Base-by-base conservation (phyloP, 2,797 vertebrate species). In the Rhinatrema bivittatum region DNA sequence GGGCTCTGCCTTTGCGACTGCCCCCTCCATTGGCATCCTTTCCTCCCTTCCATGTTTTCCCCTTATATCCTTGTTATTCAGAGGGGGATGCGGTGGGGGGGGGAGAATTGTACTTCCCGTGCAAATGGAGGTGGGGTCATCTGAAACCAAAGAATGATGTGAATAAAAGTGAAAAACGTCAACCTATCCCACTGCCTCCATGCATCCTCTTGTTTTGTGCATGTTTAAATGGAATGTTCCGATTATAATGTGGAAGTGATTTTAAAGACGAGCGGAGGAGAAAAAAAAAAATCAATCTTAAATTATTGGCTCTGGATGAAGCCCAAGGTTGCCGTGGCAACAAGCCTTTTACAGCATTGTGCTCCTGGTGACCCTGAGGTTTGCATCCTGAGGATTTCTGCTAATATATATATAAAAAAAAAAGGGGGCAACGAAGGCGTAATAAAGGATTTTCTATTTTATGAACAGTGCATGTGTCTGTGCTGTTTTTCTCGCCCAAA, bases 221-320 rank as follows among this genome's bases (percentile, higher is more conserved):
- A 47, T 47, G 44, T 40, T 9, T 39, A 34, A 20, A 29, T 39
- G 31, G 31, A 47, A 47, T 47, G 36, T 33, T 46, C 39, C 32
- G n/a, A 36, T 32, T 43, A 20, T 44, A 23, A 25, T 13, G 26
- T 21, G 33, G 31, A 31, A 28, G 10, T 17, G 20, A n/a, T 29
- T 46, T 21, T 46, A 39, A 44, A 11, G 33, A 5, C n/a, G n/a
- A n/a, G n/a, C n/a, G n/a, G n/a, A n/a, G n/a, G n/a, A n/a, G 27
- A 24, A 15, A 18, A 28, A 5, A 36, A 27, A 7, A 21, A 21
- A 19, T 24, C 16, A 15, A 19, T 25, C 15, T 20, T 21, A 30
- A 31, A n/a, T 9, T n/a, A n/a, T 33, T 33, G 33, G 32, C n/a
- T 16, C 30, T 42, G 24, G 23, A 20, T 42, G 39, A 32, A 11